phyloP scores from a whole-genome alignment of 2,888 invertebrate species.

The Sinhomidia bicolor region DNA sequence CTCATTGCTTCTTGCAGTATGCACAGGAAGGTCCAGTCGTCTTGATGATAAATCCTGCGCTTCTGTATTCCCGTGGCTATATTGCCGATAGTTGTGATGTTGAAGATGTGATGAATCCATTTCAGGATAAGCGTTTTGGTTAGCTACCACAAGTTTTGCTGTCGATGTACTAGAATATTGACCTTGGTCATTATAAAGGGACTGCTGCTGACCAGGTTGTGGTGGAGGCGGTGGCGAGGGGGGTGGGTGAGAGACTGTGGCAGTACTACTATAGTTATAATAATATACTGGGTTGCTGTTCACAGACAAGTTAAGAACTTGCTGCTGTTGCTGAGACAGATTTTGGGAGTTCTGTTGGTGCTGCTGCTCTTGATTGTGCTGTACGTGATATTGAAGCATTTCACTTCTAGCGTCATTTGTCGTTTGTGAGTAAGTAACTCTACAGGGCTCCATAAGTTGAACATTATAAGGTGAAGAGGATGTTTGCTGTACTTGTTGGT shows the following conservation, averaged over 20 bases:
- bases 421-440: slow-evolving; percentile 38
- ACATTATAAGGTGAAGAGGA: slow-evolving; percentile 46
- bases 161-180: not conserved
- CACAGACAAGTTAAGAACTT: slow-evolving; percentile 48
- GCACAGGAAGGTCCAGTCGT: slow-evolving; percentile 38
- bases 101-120: not conserved
- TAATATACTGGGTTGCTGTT: slow-evolving; percentile 24
- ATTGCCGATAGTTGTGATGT: not conserved
- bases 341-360: too few relatives aligned
- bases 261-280: slow-evolving; percentile 15
- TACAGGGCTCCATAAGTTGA: slow-evolving; percentile 51
- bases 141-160: not conserved
- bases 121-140: not conserved
- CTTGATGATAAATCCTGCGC: not conserved
- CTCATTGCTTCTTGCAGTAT: slow-evolving; percentile 20
- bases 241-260: not conserved
- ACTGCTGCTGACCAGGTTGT: not conserved
- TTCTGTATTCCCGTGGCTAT: not conserved
- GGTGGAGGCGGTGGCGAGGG: not conserved
- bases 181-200: not conserved
- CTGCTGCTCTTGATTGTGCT: slow-evolving; percentile 8
- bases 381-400: slow-evolving; percentile 63
- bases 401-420: slow-evolving; percentile 51
- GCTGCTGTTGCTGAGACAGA: slow-evolving; percentile 11
- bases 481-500: slow-evolving; percentile 72